These are phyloP conservation scores for Propithecus coquereli DNA, from an alignment of 2,113 vertebrate genomes.

Conservation along the genomic window DNA sequence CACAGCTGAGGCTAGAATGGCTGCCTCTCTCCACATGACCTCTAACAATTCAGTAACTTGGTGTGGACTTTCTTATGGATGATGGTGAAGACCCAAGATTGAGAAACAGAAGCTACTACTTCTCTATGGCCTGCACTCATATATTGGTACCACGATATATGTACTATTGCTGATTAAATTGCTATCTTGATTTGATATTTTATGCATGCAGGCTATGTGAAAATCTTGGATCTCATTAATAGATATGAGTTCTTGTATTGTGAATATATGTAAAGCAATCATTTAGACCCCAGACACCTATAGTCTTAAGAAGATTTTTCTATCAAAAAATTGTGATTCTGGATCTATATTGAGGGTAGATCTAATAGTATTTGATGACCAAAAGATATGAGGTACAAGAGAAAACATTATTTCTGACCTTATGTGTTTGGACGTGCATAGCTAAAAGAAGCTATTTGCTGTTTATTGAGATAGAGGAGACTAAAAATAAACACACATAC, in stretches of 20 bases:
- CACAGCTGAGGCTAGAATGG: background rate
- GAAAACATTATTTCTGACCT: background rate
- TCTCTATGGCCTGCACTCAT: background rate
- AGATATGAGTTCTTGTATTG: background rate
- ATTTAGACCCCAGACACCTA: background rate
- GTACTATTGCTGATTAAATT: background rate
- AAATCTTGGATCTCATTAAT: background rate
- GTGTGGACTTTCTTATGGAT: accelerated
- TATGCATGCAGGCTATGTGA: background rate
- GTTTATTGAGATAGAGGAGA: background rate
- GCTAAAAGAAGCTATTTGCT: background rate
- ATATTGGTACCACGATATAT: background rate
- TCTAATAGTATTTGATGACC: background rate
- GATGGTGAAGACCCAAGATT: accelerated
- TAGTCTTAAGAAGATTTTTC: background rate
- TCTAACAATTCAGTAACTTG: background rate
- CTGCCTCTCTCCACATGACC: accelerated
- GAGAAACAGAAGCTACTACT: background rate
- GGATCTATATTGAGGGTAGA: background rate
- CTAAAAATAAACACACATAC: background rate
- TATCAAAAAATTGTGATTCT: background rate
- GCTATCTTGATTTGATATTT: background rate
- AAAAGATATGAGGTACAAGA: background rate
- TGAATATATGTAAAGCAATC: background rate
- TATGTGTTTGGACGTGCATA: background rate